phyloP scores from a whole-genome alignment of 1,140 invertebrate genomes.

The Drosophila leontia region DNA sequence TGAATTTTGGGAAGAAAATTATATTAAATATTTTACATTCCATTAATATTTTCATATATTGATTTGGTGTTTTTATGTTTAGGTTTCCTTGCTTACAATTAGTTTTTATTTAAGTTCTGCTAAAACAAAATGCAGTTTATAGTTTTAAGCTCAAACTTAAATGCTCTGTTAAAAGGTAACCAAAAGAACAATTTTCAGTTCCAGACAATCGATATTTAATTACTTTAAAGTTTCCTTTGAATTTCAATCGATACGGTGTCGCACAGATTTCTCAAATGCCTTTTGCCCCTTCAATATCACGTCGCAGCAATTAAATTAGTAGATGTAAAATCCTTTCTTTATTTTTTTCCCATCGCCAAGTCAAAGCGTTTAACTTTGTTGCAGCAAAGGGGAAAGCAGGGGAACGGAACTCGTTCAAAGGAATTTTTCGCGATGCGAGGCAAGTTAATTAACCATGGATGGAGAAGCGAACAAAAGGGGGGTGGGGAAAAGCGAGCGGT shows the following conservation, averaged over 20 bases:
- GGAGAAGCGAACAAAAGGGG: slow-evolving; percentile 14
- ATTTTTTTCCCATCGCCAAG: slow-evolving; percentile 25
- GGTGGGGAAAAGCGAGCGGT: slow-evolving; percentile 20
- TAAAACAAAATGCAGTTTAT: neutral
- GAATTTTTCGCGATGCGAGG: slow-evolving; percentile 60
- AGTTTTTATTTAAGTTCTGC: neutral
- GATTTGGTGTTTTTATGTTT: neutral
- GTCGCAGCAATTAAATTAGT: slow-evolving; percentile 76
- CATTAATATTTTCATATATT: neutral
- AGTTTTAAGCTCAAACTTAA: neutral
- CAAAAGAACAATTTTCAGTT: neutral
- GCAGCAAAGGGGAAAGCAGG: slow-evolving; percentile 35
- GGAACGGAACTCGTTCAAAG: slow-evolving; percentile 73
- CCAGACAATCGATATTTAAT: slow-evolving; percentile 8
- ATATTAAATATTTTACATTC: neutral
- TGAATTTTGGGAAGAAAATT: neutral
- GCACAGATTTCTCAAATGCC: slow-evolving; percentile 13
- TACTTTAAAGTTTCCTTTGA: slow-evolving; percentile 26
- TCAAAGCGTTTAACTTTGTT: slow-evolving; percentile 70
- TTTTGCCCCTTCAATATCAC: slow-evolving; percentile 52
- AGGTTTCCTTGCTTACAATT: neutral
- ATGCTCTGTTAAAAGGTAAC: neutral
- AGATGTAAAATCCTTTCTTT: slow-evolving; percentile 48
- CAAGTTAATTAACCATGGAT: slow-evolving; percentile 75
- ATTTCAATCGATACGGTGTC: slow-evolving; percentile 18